These are phyloP conservation scores for Dreissena polymorpha DNA, from an alignment of 1,140 invertebrate genomes.

Conservation along the genomic window DNA sequence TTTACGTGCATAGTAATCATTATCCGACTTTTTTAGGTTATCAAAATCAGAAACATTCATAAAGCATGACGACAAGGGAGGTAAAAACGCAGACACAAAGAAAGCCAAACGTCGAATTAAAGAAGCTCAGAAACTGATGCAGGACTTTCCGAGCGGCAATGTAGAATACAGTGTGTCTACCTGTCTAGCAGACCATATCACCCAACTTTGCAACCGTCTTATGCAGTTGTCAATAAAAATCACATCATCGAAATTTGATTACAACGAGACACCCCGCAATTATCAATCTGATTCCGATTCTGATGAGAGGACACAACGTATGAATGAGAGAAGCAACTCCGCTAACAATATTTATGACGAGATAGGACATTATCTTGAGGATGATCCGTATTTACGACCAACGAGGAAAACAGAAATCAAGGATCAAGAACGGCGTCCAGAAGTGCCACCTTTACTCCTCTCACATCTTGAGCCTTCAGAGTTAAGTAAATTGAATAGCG, in stretches of 20 bases:
- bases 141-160: conserved; percentile 16
- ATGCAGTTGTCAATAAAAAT: conserved; percentile 6
- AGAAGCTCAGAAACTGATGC: conserved; percentile 23
- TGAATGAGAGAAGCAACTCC: background rate
- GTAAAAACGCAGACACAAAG: conserved; percentile 38
- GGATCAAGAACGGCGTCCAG: background rate
- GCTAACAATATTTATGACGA: conserved; percentile 31
- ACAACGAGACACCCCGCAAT: background rate
- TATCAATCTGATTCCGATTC: conserved; percentile 36
- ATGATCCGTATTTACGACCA: background rate
- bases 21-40: conserved; percentile 16
- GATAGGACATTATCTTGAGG: conserved; percentile 14
- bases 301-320: background rate
- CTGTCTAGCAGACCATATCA: conserved; percentile 27
- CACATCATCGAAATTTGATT: background rate
- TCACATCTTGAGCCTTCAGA: background rate
- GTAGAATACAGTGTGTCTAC: conserved; percentile 1
- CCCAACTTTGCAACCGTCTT: conserved; percentile 30
- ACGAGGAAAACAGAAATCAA: background rate
- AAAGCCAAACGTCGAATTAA: conserved; percentile 44
- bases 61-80: conserved; percentile 11
- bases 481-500: conserved; percentile 20
- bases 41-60: conserved; percentile 34
- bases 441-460: background rate
- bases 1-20: no score